Conservation (phyloP, 2,888 invertebrate species). For the Temnothorax rugatulus region DNA sequence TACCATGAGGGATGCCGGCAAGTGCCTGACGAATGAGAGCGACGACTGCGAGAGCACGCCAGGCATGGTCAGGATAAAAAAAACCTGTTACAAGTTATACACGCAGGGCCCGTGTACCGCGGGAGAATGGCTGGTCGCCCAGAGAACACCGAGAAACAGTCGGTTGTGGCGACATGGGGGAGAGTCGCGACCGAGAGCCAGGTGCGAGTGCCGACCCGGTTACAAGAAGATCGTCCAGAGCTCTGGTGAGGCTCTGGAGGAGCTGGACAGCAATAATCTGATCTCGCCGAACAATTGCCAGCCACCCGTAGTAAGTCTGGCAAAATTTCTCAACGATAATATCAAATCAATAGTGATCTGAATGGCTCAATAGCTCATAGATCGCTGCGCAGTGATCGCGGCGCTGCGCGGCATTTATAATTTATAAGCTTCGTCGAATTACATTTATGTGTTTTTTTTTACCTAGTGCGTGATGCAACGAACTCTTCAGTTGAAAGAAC, state of each 20-base stretch:
- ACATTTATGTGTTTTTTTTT: conserved; percentile 17
- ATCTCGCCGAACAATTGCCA: conserved; percentile 86
- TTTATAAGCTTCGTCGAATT: background rate
- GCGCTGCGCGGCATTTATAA: background rate
- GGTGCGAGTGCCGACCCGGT: conserved; percentile 91
- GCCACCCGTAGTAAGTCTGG: conserved; percentile 89
- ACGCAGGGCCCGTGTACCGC: conserved; percentile 92
- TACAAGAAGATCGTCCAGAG: conserved; percentile 86
- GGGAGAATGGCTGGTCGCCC: conserved; percentile 91
- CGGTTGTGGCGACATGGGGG: conserved; percentile 74
- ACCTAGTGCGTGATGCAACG: background rate
- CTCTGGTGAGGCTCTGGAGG: conserved; percentile 74
- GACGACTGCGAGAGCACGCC: conserved; percentile 88
- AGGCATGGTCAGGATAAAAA: conserved; percentile 90
- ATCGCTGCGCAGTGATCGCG: background rate
- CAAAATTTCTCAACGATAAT: conserved; percentile 89
- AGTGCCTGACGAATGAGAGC: conserved; percentile 81
- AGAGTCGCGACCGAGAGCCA: conserved; percentile 84
- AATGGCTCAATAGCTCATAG: background rate
- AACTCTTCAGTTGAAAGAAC: background rate
- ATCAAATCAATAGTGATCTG: conserved; percentile 41
- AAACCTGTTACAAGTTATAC: conserved; percentile 92
- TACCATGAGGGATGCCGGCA: conserved; percentile 82
- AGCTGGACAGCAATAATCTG: conserved; percentile 83
- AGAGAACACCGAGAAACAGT: conserved; percentile 84